A percentile compares a stretch with the other conserved stretches of the same genome.
Evolutionary conservation across 2,113 vertebrate genomes (phyloP).

Genomic region (Raphicerus campestris): DNA sequence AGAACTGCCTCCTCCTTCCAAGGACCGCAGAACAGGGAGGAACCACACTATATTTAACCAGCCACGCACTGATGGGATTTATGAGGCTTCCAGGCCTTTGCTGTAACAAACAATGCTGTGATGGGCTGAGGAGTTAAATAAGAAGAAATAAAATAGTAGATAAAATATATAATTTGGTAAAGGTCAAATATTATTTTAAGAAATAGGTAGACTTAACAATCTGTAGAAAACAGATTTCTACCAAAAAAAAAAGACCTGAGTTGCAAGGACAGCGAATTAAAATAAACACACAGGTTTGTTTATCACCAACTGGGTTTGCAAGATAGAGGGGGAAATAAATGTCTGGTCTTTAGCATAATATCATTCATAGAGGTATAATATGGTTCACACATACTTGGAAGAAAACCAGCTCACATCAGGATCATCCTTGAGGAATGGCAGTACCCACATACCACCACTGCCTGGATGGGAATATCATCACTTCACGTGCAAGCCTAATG

Average conservation of each 20-base stretch:
- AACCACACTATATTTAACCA: conserved; percentile 10
- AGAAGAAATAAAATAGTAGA: conserved; percentile 1
- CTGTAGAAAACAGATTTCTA: conserved; percentile 38
- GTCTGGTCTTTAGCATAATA: not conserved
- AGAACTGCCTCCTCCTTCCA: not conserved
- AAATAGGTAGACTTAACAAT: conserved; percentile 36
- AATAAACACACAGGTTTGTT: not conserved
- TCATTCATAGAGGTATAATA: not conserved
- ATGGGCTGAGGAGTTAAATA: not conserved
- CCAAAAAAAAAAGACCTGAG: not conserved
- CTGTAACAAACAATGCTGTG: not conserved
- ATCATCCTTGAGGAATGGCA: not conserved
- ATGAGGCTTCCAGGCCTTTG: conserved; percentile 8
- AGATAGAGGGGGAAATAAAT: not conserved
- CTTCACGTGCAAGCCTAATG: not conserved
- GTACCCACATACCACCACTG: not conserved
- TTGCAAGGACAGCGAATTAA: not conserved
- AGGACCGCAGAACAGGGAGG: not conserved
- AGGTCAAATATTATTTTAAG: conserved; percentile 54
- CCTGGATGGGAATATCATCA: not conserved
- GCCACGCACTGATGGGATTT: not conserved
- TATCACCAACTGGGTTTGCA: conserved; percentile 16
- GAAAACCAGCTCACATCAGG: not conserved
- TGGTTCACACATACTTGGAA: not conserved
- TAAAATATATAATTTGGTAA: conserved; percentile 1